Conservation (phyloP, 2,797 vertebrate species). For the Aldrovandia affinis region DNA sequence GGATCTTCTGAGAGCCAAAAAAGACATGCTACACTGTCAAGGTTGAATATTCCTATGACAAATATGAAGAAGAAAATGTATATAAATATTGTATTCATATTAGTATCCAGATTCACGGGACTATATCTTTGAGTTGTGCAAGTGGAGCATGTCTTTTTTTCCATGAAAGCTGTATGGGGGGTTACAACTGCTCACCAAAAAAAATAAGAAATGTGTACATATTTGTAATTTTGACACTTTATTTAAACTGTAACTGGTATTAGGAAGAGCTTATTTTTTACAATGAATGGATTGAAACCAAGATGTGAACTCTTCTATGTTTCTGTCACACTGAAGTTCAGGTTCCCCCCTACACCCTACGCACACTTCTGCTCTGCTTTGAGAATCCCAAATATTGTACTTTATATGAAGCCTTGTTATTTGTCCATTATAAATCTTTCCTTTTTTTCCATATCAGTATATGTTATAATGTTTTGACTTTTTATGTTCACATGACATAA, state of each 20-base stretch:
- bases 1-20: constrained; percentile 42
- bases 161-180: constrained; percentile 39
- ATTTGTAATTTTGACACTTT: constrained; percentile 50
- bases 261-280: constrained; percentile 61
- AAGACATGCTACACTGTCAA: constrained; percentile 63
- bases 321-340: constrained; percentile 48
- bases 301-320: constrained; percentile 46
- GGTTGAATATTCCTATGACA: constrained; percentile 46
- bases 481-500: constrained; percentile 45
- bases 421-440: constrained; percentile 40
- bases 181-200: constrained; percentile 41
- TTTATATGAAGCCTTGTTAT: constrained; percentile 42
- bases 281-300: constrained; percentile 45
- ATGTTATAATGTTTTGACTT: constrained; percentile 37
- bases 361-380: constrained; percentile 38
- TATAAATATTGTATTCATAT: constrained; percentile 37
- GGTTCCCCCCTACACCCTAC: constrained; percentile 43
- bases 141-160: constrained; percentile 35
- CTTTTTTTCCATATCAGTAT: constrained; percentile 33
- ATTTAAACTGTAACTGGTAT: constrained; percentile 34
- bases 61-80: constrained; percentile 46
- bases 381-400: constrained; percentile 43
- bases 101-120: not conserved
- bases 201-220: constrained; percentile 50
- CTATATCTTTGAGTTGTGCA: constrained; percentile 7